phyloP scores from a whole-genome alignment of 1,140 invertebrate genomes.

The Hylaeus anthracinus region DNA sequence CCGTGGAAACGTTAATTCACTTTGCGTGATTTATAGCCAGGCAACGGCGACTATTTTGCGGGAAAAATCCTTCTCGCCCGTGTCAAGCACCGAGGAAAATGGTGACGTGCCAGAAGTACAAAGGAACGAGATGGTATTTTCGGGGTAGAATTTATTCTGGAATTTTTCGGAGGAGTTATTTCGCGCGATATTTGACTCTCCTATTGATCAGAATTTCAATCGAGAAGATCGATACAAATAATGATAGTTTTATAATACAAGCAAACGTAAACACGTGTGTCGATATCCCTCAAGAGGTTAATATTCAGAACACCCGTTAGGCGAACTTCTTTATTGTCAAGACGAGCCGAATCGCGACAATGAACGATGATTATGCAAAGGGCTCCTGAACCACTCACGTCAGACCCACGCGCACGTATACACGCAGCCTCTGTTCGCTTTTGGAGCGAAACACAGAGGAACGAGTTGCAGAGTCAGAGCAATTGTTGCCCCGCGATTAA shows the following conservation, averaged over 20 bases:
- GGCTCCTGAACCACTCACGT: constrained; percentile 4
- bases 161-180: no score
- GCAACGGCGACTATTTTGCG: neutral
- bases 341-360: constrained; percentile 5
- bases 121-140: no score
- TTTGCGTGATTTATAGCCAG: neutral
- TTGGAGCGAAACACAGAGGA: neutral
- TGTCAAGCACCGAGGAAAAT: no score
- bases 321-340: neutral
- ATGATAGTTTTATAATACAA: no score
- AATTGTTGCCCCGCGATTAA: constrained; percentile 19
- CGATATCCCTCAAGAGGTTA: neutral
- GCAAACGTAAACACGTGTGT: no score
- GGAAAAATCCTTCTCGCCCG: neutral
- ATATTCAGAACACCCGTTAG: neutral
- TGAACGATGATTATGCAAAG: constrained; percentile 7
- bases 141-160: no score
- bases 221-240: no score
- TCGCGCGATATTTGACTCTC: no score
- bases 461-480: neutral
- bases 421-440: neutral
- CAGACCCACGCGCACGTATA: neutral
- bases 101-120: no score
- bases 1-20: neutral
- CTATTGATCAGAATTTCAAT: no score